Conservation (phyloP, 2,113 vertebrate genomes). For the Petroica traversi region DNA sequence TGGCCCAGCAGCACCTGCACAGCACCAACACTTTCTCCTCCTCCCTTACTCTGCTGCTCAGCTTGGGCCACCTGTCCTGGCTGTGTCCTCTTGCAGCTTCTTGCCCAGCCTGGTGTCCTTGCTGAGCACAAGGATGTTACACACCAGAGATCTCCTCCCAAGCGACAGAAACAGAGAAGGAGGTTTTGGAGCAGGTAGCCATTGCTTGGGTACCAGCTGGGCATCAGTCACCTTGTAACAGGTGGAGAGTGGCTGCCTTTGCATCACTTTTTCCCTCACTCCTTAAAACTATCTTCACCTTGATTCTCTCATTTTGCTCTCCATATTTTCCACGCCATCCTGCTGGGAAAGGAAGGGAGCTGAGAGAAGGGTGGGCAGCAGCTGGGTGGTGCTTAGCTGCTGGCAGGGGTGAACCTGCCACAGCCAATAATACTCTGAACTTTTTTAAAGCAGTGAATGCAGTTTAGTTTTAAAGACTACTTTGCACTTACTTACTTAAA, state of each 20-base stretch:
- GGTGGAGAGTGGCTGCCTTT: not conserved
- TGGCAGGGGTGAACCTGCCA: not conserved
- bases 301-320: not conserved
- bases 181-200: not conserved
- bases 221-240: not conserved
- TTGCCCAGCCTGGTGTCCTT: no score
- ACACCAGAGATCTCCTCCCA: not conserved
- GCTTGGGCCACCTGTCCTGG: no score
- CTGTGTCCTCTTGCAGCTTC: no score
- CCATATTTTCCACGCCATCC: not conserved
- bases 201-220: not conserved
- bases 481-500: not conserved
- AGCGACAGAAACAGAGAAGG: not conserved
- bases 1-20: not conserved
- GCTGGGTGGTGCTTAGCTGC: not conserved
- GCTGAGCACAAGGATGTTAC: not conserved
- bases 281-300: not conserved
- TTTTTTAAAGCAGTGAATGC: not conserved
- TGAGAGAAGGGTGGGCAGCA: not conserved
- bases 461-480: not conserved
- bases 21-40: not conserved
- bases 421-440: not conserved
- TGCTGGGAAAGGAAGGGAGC: not conserved
- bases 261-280: not conserved
- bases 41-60: not conserved